Percentiles rank a stretch among this genome's conserved stretches.
phyloP scores from a whole-genome alignment of 2,113 vertebrate species.

The Fregata magnificens region DNA sequence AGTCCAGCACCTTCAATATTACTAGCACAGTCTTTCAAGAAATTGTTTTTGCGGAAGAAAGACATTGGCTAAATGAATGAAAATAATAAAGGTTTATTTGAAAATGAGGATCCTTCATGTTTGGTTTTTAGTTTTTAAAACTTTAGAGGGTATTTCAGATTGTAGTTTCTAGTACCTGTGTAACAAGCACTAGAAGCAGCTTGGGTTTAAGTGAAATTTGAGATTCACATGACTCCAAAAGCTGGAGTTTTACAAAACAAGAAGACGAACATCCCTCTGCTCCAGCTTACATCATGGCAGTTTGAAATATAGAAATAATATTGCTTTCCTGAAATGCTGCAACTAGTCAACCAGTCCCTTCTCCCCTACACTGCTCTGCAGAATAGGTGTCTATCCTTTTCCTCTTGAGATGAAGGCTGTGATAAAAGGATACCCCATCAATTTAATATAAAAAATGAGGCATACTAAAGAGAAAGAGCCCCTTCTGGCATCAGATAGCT shows the following conservation, averaged over 20 bases:
- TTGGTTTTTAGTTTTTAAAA: not conserved
- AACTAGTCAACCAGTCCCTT: too few species aligned
- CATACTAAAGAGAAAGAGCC: not conserved
- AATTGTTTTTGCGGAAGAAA: not conserved
- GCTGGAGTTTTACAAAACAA: not conserved
- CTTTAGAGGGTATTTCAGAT: slow-evolving; percentile 19
- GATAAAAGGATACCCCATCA: not conserved
- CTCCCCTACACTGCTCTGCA: not conserved
- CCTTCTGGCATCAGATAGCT: not conserved
- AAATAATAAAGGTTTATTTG: not conserved
- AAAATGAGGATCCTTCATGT: not conserved
- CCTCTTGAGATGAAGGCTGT: not conserved
- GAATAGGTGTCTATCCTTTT: not conserved
- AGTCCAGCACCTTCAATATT: not conserved
- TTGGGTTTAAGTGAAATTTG: not conserved
- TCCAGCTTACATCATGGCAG: not conserved
- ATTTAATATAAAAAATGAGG: not conserved
- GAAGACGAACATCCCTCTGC: not conserved
- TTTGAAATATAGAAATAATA: not conserved
- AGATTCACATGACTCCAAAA: not conserved
- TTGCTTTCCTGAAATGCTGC: not conserved
- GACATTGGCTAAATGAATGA: not conserved
- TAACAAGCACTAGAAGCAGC: not conserved
- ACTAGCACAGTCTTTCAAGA: not conserved
- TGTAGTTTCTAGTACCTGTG: not conserved